Conservation (phyloP, 2,113 vertebrate species). For the Shinisaurus crocodilurus region DNA sequence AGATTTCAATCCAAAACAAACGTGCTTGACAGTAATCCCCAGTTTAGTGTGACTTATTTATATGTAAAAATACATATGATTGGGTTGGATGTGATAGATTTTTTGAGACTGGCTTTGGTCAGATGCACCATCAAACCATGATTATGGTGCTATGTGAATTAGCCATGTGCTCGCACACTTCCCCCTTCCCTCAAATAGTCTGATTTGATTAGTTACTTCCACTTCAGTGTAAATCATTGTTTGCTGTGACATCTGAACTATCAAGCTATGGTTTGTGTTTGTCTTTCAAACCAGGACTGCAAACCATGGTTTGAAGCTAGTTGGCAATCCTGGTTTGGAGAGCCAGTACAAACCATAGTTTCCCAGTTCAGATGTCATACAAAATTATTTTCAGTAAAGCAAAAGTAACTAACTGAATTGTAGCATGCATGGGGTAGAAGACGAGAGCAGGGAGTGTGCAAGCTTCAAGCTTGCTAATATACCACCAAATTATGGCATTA, state of each 20-base stretch:
- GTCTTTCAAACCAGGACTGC: background rate
- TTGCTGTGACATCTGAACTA: background rate
- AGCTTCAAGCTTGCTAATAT: background rate
- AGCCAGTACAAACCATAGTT: background rate
- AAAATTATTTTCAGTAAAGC: background rate
- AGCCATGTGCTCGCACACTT: background rate
- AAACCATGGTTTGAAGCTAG: background rate
- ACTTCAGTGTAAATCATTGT: background rate
- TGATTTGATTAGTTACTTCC: background rate
- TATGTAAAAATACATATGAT: background rate
- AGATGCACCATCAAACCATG: background rate
- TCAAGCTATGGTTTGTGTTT: background rate
- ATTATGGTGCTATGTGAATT: background rate
- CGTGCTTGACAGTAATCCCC: background rate
- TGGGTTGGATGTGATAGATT: background rate
- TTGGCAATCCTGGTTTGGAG: background rate
- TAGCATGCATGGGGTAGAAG: background rate
- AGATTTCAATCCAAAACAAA: background rate
- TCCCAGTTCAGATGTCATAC: background rate
- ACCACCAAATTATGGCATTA: background rate
- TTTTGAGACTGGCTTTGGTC: background rate
- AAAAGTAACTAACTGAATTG: background rate
- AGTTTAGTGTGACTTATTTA: background rate
- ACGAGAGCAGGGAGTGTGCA: background rate
- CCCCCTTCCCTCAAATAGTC: background rate